These are phyloP conservation scores for Perizoma affinitatum DNA, from an alignment of 2,888 invertebrate genomes.

Conservation along the genomic window DNA sequence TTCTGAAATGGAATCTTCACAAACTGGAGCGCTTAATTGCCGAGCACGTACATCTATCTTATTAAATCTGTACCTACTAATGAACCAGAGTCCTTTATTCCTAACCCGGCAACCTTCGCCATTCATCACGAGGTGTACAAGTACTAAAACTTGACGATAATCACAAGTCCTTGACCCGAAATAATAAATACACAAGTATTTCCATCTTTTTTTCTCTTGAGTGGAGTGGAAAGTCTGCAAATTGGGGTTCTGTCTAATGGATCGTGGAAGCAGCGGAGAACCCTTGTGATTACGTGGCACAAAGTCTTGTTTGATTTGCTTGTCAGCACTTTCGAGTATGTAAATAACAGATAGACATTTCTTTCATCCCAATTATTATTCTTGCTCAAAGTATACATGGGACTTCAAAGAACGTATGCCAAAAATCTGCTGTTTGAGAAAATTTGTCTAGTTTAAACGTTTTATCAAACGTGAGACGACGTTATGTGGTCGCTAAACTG, in stretches of 20 bases:
- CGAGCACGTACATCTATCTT: conserved; percentile 27
- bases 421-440: too few relatives aligned
- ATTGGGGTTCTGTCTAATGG: conserved; percentile 66
- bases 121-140: conserved; percentile 47
- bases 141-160: conserved; percentile 44
- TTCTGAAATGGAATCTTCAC: conserved; percentile 6
- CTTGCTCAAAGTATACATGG: conserved; percentile 7
- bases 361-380: conserved; percentile 24
- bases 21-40: neutral
- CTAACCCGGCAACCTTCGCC: conserved; percentile 19
- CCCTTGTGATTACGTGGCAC: conserved; percentile 47
- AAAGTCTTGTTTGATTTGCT: conserved; percentile 53
- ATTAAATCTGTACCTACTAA: conserved; percentile 33
- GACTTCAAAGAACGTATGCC: neutral
- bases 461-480: too few relatives aligned
- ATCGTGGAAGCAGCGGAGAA: conserved; percentile 53
- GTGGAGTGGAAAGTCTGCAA: conserved; percentile 52
- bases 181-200: conserved; percentile 51
- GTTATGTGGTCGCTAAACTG: too few relatives aligned
- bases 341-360: conserved; percentile 43
- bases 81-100: conserved; percentile 25
- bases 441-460: too few relatives aligned
- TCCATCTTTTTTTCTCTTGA: conserved; percentile 46
- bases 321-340: conserved; percentile 53
- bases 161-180: conserved; percentile 50